Base-by-base conservation (phyloP, 2,797 vertebrate species). In the Sciurus carolinensis region DNA sequence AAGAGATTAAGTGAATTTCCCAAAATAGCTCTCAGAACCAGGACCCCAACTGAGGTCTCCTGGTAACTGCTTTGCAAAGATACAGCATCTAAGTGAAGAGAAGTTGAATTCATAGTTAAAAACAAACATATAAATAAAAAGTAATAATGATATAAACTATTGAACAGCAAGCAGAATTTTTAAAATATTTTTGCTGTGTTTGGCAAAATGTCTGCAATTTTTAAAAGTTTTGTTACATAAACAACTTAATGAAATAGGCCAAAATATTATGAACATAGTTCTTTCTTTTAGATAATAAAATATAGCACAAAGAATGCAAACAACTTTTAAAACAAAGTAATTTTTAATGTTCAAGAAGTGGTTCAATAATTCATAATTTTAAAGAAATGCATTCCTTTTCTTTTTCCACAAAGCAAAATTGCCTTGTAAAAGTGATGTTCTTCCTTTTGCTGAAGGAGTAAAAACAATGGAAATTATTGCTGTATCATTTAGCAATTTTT, bases 211-310 rank as follows among this genome's bases (percentile, higher is more conserved):
- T 30, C 20, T 94, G 18, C 13, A 67, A 83, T 93, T 93, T 57
- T 87, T 28, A 47, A 66, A 94, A 86, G 42, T 83, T 94, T 84
- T 90, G 7, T 94, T 54, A 59, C 14, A 54, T 59, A 62, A 88
- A n/a, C 26, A 92, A 84, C 62, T n/a, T n/a, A 91, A 80, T 86
- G 57, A 73, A 93, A 82, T 59, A 94, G 91, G 14, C 15, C 54
- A 10, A 95, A 80, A 83, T 69, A 59, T 3, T 69, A 87, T 57
- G 12, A 91, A 28, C 7, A 54, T 57, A 91, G 11, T 84, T 96
- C 11, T 86, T 82, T 62, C 17, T 14, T 33, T 62, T 84, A 57
- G 4, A 42, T 91, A 80, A 89, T 76, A 91, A 96, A 88, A 36
- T 52, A 75, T 54, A 95, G 88, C 14, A 22, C n/a, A 44, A 82